Evolutionary conservation across 2,888 invertebrate species (phyloP), one percentile per base, ranked within the genome.

Genomic region (Camptogramma bilineatum): DNA sequence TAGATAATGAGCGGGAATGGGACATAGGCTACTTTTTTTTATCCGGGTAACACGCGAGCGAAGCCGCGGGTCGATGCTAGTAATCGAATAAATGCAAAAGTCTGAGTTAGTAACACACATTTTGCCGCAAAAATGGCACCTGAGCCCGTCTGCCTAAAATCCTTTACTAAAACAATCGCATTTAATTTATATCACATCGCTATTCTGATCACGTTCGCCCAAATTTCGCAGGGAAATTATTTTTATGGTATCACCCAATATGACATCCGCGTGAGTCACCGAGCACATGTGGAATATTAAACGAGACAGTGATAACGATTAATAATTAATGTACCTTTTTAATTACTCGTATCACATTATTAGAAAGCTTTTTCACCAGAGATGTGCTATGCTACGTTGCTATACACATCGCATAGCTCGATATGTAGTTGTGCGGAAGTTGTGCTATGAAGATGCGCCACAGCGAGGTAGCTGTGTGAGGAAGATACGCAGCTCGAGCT

Each of bases 221-320:
- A 62, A 66, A 69, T 65, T 70, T 68, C 60, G 44, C 52, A 60
- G 60, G 56, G 60, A 69, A 64, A 67, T 69, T 62, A 67, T 71
- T 71, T 69, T 67, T 64, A 66, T 64, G 61, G 62, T 62, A 58
- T 60, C 60, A 54, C 64, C 62, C 62, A 61, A 68, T 69, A 66
- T 64, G 69, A 62, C 69, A 69, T 52, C 21, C 46, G 57, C 42
- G 28, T 54, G 65, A 61, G 52, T 64, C 31, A 52, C 42, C 9
- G 44, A 2, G 16, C 34, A 24, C 53, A 53, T 17, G 24, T 17
- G 24, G 69, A 69, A 68, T 71, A 68, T 60, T 46, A 52, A 71
- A 65, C 62, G 57, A 61, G 44, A 8, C 19, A n/a, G 21, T 24
- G 24, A 24, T n/a, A 34, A 39, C 21, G 13, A 39, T 21, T 13